phyloP scores from a whole-genome alignment of 2,888 invertebrate species.

The Meghimatium bilineatum region DNA sequence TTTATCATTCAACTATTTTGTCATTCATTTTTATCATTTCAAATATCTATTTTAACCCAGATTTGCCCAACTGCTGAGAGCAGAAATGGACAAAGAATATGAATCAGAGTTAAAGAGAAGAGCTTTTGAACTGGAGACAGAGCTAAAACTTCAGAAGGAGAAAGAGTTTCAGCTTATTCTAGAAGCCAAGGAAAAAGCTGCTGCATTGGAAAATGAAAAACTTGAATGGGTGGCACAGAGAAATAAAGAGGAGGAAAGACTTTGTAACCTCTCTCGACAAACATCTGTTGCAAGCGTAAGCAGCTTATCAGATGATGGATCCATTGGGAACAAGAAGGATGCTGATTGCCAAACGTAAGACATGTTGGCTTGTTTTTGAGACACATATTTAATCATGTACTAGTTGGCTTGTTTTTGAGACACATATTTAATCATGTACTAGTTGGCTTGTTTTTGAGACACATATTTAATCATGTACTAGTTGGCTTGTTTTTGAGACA shows the following conservation, averaged over 20 bases:
- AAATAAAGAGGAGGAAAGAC: conserved; percentile 24
- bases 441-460: no score
- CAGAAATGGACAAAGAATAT: conserved; percentile 37
- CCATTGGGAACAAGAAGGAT: conserved; percentile 25
- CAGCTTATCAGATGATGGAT: neutral
- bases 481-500: no score
- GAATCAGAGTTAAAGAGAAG: conserved; percentile 38
- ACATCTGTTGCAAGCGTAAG: neutral
- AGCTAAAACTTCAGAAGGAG: conserved; percentile 23
- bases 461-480: no score
- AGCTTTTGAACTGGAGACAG: conserved; percentile 25
- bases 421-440: no score
- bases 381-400: neutral
- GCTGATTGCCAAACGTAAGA: conserved; percentile 47
- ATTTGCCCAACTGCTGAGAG: conserved; percentile 29
- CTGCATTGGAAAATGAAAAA: conserved; percentile 37
- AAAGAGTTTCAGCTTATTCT: conserved; percentile 38
- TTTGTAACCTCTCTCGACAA: conserved; percentile 23
- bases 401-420: no score
- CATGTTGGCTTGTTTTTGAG: neutral
- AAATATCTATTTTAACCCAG: neutral
- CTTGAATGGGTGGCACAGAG: conserved; percentile 33
- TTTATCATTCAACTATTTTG: no score
- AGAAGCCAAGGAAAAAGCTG: conserved; percentile 38
- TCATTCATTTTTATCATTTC: neutral